Evolutionary conservation across 2,888 invertebrate genomes (phyloP), one percentile per base, ranked within the genome.

Genomic region (Chironomus tentans): DNA sequence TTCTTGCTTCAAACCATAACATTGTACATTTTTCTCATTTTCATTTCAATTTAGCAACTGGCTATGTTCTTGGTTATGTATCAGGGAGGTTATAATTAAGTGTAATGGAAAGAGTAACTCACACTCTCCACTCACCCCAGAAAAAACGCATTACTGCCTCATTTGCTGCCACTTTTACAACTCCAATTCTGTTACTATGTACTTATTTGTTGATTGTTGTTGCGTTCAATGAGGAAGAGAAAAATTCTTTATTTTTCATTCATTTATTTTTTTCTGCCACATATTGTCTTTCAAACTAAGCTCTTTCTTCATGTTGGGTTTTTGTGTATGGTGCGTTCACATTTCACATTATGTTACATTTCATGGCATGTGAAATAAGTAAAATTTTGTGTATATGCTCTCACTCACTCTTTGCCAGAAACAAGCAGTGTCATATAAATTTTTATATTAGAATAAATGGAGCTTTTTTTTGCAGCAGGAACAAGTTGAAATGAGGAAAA

Each of bases 11-110:
- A 10, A 65, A 24, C 65, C 65, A 21, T 65, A 21, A 65, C 65
- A 65, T 10, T 65, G 24, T 24, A 65, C 65, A 10, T 22, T 22
- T 12, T 65, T 12, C 65, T 65, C 22, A 13, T 65, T 70, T 70
- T 70, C 56, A 47, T 70, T 70, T 50, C 70, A 70, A 70, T 56
- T 70, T 70, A 70, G 48, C 22, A 48, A 22, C 70, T 72, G 62
- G 72, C 21, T 61, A 38, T 18, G 22, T 69, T 56, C 18, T 15
- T 56, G 56, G 6, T 18, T 56, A 7, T 56, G 18, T 18, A 56
- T 56, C 10, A 10, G 28, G 2, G 56, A 56, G 56, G 56, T 18
- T 56, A 56, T 56, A 56, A 56, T 56, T 56, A 18, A 56, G 56
- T 56, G 18, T 18, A 56, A 56, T 56, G 18, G 7, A 56, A 18